phyloP scores from a whole-genome alignment of 1,140 invertebrate genomes.

The Drosophila novamexicana region DNA sequence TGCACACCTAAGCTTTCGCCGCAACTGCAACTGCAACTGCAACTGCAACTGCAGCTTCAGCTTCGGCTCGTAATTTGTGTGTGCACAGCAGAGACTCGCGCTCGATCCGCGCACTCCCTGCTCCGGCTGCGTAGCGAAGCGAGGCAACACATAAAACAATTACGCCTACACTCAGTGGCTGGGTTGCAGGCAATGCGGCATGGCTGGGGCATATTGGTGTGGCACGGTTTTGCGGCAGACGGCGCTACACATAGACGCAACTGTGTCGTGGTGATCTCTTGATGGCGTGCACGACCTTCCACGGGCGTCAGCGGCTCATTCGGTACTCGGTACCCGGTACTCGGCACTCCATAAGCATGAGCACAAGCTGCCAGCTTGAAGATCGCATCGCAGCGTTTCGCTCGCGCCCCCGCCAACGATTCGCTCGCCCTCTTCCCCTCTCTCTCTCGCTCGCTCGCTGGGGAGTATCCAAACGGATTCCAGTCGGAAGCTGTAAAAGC shows the following conservation, averaged over 20 bases:
- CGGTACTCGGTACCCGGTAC: too few species aligned
- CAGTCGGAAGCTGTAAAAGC: slow-evolving; percentile 80
- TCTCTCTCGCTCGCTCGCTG: neutral
- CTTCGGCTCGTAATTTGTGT: slow-evolving; percentile 6
- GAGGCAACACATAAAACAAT: slow-evolving; percentile 77
- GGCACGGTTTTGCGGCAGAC: slow-evolving; percentile 16
- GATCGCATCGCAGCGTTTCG: neutral
- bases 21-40: neutral
- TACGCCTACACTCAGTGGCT: slow-evolving; percentile 71
- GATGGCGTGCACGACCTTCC: slow-evolving; percentile 71
- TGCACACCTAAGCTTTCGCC: neutral
- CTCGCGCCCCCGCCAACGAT: too few species aligned
- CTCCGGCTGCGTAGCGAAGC: slow-evolving; percentile 63
- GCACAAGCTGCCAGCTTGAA: slow-evolving; percentile 4
- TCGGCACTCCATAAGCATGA: neutral
- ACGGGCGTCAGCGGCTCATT: slow-evolving; percentile 15
- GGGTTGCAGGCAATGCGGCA: slow-evolving; percentile 2
- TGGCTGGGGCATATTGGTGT: neutral
- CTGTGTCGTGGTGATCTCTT: slow-evolving; percentile 70
- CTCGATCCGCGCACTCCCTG: neutral
- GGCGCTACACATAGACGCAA: slow-evolving; percentile 51
- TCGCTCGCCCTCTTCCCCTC: neutral
- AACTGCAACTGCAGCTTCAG: slow-evolving; percentile 4
- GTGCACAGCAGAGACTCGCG: too few species aligned
- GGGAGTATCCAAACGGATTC: slow-evolving; percentile 59